Conservation (phyloP, 1,140 invertebrate species). For the Spodoptera frugiperda region DNA sequence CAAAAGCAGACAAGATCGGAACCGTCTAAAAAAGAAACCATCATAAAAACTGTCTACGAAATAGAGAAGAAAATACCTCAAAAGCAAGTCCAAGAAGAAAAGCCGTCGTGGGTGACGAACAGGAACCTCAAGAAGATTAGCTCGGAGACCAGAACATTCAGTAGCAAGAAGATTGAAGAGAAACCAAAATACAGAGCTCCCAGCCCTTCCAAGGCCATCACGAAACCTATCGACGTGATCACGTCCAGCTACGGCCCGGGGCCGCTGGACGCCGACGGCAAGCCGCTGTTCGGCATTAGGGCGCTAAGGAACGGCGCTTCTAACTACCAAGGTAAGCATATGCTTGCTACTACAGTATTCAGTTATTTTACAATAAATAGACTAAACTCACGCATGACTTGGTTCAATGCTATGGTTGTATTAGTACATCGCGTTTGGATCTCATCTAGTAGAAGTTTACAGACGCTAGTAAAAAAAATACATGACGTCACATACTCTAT, state of each 20-base stretch:
- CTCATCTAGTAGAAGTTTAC: too few relatives aligned
- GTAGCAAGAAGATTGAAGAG: conserved; percentile 81
- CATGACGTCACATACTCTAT: conserved; percentile 23
- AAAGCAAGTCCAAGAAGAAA: conserved; percentile 73
- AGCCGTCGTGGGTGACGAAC: conserved; percentile 87
- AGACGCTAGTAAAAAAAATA: too few relatives aligned
- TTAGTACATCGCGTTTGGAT: too few relatives aligned
- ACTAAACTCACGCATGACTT: too few relatives aligned
- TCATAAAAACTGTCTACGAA: conserved; percentile 70
- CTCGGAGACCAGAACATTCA: conserved; percentile 77
- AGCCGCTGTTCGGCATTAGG: conserved; percentile 91
- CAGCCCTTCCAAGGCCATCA: conserved; percentile 77
- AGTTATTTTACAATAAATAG: too few relatives aligned
- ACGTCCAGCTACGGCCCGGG: conserved; percentile 93
- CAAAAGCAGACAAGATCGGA: conserved; percentile 48
- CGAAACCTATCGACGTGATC: conserved; percentile 87
- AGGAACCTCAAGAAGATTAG: conserved; percentile 84
- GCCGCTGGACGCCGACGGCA: conserved; percentile 92
- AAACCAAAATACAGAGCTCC: conserved; percentile 75
- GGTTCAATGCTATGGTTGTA: too few relatives aligned
- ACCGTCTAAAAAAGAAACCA: conserved; percentile 68
- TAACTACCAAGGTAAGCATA: conserved; percentile 83
- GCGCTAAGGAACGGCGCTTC: conserved; percentile 89
- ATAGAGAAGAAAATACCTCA: conserved; percentile 73
- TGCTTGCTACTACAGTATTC: not conserved